Conservation (phyloP, 2,797 vertebrate genomes). For the Aulostomus chinensis region DNA sequence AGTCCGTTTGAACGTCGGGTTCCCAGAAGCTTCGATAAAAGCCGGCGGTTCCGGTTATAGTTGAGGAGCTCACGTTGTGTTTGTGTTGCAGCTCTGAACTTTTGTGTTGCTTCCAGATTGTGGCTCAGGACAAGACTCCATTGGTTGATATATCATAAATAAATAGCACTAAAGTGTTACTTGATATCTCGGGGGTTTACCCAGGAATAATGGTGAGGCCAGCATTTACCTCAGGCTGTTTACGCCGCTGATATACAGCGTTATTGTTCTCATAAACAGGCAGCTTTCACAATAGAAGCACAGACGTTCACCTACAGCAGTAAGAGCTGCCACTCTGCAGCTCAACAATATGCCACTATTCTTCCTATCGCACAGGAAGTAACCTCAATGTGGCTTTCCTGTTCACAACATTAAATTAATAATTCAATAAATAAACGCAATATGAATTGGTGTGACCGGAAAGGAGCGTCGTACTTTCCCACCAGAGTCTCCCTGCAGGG, state of each 20-base stretch:
- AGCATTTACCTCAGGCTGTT: constrained; percentile 68
- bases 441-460: constrained; percentile 84
- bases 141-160: too few species aligned
- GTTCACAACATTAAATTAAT: constrained; percentile 71
- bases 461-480: constrained; percentile 69
- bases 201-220: too few species aligned
- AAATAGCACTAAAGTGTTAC: constrained; percentile 47
- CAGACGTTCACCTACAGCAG: constrained; percentile 50
- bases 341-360: constrained; percentile 71
- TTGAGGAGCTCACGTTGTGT: constrained; percentile 58
- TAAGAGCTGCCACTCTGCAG: constrained; percentile 5
- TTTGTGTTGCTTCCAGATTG: constrained; percentile 39
- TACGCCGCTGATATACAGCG: constrained; percentile 46
- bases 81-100: constrained; percentile 49
- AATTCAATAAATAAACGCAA: constrained; percentile 82
- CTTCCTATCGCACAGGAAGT: constrained; percentile 75
- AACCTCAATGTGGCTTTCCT: constrained; percentile 78
- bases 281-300: constrained; percentile 48
- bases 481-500: constrained; percentile 35
- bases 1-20: neutral
- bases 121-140: too few species aligned
- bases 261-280: constrained; percentile 69
- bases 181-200: constrained; percentile 49
- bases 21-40: constrained; percentile 8
- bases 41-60: constrained; percentile 72